Percentiles rank a stretch among this genome's conserved stretches.
Conservation (phyloP, 37 sponge, comb jelly and placozoan species). For the Petrosia ficiformis region DNA sequence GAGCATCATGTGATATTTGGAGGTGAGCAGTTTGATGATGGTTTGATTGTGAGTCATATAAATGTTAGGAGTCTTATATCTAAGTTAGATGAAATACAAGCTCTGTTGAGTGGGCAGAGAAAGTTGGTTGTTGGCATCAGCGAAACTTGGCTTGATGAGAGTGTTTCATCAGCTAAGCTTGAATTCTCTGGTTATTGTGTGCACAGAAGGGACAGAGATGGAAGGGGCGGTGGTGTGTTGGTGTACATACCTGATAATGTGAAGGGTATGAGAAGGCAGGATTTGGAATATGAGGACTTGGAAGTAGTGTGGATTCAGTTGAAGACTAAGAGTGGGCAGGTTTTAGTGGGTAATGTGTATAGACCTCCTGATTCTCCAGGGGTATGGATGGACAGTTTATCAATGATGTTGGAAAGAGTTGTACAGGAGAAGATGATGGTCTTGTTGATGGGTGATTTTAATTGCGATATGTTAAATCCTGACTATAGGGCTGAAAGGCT, state of each 20-base stretch:
- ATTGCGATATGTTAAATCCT: constrained; percentile 26
- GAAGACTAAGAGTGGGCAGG: too few species aligned
- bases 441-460: constrained; percentile 31
- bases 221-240: too few species aligned
- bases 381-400: constrained; percentile 15
- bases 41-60: constrained; percentile 17
- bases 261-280: too few species aligned
- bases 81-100: constrained; percentile 18
- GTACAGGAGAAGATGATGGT: constrained; percentile 1
- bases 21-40: background rate
- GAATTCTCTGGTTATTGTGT: too few species aligned
- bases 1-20: too few species aligned
- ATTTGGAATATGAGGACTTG: too few species aligned
- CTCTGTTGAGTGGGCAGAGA: background rate
- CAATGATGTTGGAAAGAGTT: constrained; percentile 8
- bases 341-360: too few species aligned
- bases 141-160: background rate
- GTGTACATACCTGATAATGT: too few species aligned
- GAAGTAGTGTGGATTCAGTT: too few species aligned
- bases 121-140: background rate
- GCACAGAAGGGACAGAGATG: too few species aligned
- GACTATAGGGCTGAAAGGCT: background rate
- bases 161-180: too few species aligned
- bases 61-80: constrained; percentile 19
- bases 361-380: constrained; percentile 7